Percentiles rank a stretch among this genome's conserved stretches.
Conservation (phyloP, 2,797 vertebrate species). For the Bradypus variegatus region DNA sequence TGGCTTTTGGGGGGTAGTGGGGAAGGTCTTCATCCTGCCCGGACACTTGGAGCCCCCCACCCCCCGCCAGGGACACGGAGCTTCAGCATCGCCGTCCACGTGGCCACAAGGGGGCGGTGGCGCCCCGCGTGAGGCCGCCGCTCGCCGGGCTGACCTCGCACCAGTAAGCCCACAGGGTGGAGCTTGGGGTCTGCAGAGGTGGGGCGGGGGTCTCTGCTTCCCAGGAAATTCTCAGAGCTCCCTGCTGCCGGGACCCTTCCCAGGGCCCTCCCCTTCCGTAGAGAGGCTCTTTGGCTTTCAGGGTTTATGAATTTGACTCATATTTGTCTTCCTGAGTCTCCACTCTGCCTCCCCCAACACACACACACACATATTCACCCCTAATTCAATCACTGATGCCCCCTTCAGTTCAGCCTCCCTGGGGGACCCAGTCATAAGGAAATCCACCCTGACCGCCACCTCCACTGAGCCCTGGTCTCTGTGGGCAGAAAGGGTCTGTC, state of each 20-base stretch:
- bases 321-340: not conserved
- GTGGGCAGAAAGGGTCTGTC: not conserved
- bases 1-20: no score
- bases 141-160: no score
- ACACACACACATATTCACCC: not conserved
- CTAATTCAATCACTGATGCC: not conserved
- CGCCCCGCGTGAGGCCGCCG: not conserved
- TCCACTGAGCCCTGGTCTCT: not conserved
- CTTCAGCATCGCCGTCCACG: not conserved
- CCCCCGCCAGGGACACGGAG: not conserved
- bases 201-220: not conserved
- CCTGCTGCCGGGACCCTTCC: not conserved
- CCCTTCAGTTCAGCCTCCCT: not conserved
- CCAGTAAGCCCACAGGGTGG: rapidly evolving
- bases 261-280: no score
- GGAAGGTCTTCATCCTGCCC: not conserved
- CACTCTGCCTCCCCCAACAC: no score
- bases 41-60: not conserved
- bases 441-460: no score
- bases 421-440: not conserved
- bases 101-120: slow-evolving; percentile 62
- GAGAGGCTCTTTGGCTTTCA: not conserved
- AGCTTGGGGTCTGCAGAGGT: not conserved
- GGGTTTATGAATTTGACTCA: not conserved
- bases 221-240: not conserved